These are phyloP conservation scores for Rhaphigaster nebulosa DNA, from an alignment of 2,888 invertebrate species.

Conservation along the genomic window DNA sequence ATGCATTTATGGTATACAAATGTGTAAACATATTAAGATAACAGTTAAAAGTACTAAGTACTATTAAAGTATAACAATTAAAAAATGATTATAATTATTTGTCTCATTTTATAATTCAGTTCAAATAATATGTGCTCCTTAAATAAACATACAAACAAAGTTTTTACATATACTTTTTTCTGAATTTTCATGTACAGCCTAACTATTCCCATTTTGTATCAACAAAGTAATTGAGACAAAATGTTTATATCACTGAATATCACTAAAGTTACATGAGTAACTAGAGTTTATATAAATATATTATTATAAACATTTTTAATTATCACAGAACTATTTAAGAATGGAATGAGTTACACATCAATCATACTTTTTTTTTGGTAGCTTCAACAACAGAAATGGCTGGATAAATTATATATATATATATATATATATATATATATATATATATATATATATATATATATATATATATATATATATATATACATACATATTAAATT, in stretches of 20 bases:
- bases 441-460: no score
- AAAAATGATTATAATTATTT: slow-evolving; percentile 25
- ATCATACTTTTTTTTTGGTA: neutral
- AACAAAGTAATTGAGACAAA: neutral
- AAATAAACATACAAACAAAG: neutral
- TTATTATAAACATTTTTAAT: slow-evolving; percentile 11
- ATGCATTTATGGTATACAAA: neutral
- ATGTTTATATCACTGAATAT: slow-evolving; percentile 26
- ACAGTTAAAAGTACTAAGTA: slow-evolving; percentile 45
- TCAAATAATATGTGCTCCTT: neutral
- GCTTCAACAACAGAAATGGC: neutral
- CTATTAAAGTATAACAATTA: slow-evolving; percentile 22
- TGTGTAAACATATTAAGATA: neutral
- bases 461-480: no score
- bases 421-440: no score
- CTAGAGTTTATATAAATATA: slow-evolving; percentile 22
- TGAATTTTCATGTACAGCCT: neutral
- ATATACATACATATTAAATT: neutral
- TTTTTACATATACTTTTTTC: neutral
- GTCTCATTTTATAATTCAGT: slow-evolving; percentile 16
- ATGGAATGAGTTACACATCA: slow-evolving; percentile 40
- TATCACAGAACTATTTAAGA: slow-evolving; percentile 37
- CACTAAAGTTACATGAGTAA: slow-evolving; percentile 31
- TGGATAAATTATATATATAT: neutral
- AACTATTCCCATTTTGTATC: neutral